Conservation (phyloP, 1,140 invertebrate genomes). For the Pseudobourletiella spinata region DNA sequence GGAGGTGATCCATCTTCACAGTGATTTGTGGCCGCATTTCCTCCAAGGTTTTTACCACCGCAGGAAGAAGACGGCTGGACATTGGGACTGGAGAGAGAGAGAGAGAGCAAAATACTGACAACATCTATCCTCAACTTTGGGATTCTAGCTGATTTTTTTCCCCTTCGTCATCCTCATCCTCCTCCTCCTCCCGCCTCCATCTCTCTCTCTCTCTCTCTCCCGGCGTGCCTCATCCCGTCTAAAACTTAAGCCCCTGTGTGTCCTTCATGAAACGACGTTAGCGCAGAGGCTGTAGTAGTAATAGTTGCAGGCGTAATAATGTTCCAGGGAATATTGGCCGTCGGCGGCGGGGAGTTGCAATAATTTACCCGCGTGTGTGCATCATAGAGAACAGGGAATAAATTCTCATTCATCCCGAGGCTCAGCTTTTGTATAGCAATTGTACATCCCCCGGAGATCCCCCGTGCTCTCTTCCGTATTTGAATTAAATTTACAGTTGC, state of each 20-base stretch:
- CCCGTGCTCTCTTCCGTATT: too few species aligned
- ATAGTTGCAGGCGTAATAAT: too few species aligned
- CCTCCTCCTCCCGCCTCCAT: not conserved
- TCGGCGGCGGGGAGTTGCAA: too few species aligned
- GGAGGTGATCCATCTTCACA: constrained; percentile 11
- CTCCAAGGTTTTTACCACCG: constrained; percentile 1
- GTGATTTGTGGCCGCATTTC: constrained; percentile 6
- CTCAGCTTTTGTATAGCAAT: too few species aligned
- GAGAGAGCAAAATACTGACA: constrained; percentile 12
- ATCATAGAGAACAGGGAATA: too few species aligned
- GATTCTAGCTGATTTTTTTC: not conserved
- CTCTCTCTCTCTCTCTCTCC: not conserved
- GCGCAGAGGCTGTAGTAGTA: too few species aligned
- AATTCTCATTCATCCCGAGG: too few species aligned
- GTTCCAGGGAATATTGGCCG: too few species aligned
- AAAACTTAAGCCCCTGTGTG: not conserved
- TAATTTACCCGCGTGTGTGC: too few species aligned
- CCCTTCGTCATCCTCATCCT: not conserved
- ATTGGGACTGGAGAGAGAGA: not conserved
- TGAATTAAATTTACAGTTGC: too few species aligned
- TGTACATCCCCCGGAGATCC: too few species aligned
- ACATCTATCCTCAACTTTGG: constrained; percentile 2
- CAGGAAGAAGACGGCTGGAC: not conserved
- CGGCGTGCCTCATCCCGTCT: not conserved
- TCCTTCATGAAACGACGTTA: not conserved